Evolutionary conservation across 2,113 vertebrate genomes (phyloP), one percentile per base, ranked within the genome.

Genomic region (Ardeotis arabs): DNA sequence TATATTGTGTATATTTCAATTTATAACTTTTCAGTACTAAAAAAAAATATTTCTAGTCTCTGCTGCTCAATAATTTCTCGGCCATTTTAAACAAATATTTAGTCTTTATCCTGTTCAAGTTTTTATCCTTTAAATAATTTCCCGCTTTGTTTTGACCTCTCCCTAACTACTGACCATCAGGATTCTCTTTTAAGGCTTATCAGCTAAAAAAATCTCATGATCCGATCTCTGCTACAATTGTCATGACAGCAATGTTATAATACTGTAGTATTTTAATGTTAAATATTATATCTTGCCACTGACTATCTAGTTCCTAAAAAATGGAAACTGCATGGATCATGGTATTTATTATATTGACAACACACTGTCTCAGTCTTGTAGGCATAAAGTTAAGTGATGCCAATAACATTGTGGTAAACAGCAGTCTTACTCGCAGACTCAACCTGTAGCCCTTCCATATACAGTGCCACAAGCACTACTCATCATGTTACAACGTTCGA

Each of bases 321-420:
- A 56, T 6, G 8, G 45, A 16, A 19, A 33, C 12, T 9, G 1
- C 16, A 24, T 15, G 7, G 13, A 56, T n/a, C 0, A 0, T 1
- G 5, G 10, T 37, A 10, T 17, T 56, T 60, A 25, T 77, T 47
- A 53, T 67, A 75, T 27, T 21, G 35, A 66, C 21, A 78, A 11
- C 27, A 35, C 13, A 41, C 0, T 0, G 6, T 67, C 14, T 9
- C 19, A 58, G 1, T 55, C 41, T 79, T 37, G 19, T 22, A 85
- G 39, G 49, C 37, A 68, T 31, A 45, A 56, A 37, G 15, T 52
- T 31, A 84, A 80, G 28, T 28, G 31, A 49, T 41, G 25, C 8
- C 27, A 53, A 20, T 23, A 73, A 22, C 25, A 22, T 4, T 58
- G 12, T 63, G 24, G 31, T 37, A 67, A 83, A 62, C 8, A 75